Conservation (phyloP, 2,797 vertebrate genomes). For the Mormyrus proboscirostris region DNA sequence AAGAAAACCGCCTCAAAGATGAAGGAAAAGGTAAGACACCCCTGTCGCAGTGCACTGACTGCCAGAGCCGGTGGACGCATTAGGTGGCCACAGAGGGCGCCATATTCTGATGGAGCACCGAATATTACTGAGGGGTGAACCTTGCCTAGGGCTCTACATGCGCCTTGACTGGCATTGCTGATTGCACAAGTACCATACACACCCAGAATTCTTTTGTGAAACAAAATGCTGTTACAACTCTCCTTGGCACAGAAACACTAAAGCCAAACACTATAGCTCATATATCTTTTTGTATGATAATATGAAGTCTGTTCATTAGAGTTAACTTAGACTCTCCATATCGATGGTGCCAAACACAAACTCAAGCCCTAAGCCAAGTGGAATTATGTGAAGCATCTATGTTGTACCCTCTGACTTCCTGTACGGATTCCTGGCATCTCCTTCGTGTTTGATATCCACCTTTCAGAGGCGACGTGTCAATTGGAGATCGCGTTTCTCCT, state of each 20-base stretch:
- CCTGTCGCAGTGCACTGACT: background rate
- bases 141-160: background rate
- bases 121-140: background rate
- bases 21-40: constrained; percentile 60
- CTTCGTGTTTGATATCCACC: background rate
- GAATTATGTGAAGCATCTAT: background rate
- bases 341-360: background rate
- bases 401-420: background rate
- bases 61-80: background rate
- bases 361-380: background rate
- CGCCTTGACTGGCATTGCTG: background rate
- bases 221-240: background rate
- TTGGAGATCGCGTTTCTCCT: constrained; percentile 72
- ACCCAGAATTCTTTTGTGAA: background rate
- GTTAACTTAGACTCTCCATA: background rate
- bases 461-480: constrained; percentile 52
- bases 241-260: background rate
- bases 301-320: background rate
- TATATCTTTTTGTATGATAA: background rate
- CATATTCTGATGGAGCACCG: background rate
- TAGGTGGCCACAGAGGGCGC: background rate
- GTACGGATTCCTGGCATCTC: background rate
- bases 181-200: background rate
- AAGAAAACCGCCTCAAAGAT: constrained; percentile 48
- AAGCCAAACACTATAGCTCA: background rate